These are phyloP conservation scores for Macrostomum cliftonense DNA, from an alignment of 2,888 invertebrate genomes.

Conservation along the genomic window DNA sequence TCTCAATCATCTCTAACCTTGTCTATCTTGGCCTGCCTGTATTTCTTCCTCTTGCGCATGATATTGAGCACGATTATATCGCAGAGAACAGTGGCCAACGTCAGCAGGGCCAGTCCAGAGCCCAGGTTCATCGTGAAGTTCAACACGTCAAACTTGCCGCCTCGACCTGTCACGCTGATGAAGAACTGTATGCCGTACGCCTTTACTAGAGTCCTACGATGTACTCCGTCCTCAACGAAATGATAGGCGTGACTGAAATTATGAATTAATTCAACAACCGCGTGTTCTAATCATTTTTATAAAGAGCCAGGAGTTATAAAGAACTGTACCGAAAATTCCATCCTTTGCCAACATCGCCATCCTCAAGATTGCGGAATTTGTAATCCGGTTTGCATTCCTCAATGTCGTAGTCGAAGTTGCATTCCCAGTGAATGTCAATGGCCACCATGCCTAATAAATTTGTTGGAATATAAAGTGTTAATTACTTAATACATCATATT, in stretches of 20 bases:
- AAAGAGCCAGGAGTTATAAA: too few species aligned
- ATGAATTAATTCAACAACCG: too few species aligned
- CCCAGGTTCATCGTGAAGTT: slow-evolving; percentile 11
- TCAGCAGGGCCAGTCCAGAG: slow-evolving; percentile 11
- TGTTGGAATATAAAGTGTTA: too few species aligned
- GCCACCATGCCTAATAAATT: background rate
- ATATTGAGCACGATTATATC: slow-evolving; percentile 12
- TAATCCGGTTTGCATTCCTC: slow-evolving; percentile 7
- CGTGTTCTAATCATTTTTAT: too few species aligned
- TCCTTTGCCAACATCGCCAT: slow-evolving; percentile 4
- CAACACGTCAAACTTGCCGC: slow-evolving; percentile 10
- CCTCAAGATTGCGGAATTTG: slow-evolving; percentile 4
- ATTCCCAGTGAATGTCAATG: slow-evolving; percentile 7
- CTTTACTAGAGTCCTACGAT: slow-evolving; percentile 8
- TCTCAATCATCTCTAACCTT: background rate
- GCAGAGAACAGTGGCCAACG: slow-evolving; percentile 10
- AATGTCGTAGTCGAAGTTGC: slow-evolving; percentile 5
- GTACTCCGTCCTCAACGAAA: slow-evolving; percentile 5
- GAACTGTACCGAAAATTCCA: slow-evolving; percentile 4
- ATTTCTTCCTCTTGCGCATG: slow-evolving; percentile 8
- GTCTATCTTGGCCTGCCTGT: slow-evolving; percentile 10
- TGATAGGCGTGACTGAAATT: slow-evolving; percentile 9
- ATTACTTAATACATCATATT: too few species aligned
- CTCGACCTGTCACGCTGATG: slow-evolving; percentile 9
- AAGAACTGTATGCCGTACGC: slow-evolving; percentile 20